phyloP scores from a whole-genome alignment of 2,797 vertebrate species.

The Sciaenops ocellatus region DNA sequence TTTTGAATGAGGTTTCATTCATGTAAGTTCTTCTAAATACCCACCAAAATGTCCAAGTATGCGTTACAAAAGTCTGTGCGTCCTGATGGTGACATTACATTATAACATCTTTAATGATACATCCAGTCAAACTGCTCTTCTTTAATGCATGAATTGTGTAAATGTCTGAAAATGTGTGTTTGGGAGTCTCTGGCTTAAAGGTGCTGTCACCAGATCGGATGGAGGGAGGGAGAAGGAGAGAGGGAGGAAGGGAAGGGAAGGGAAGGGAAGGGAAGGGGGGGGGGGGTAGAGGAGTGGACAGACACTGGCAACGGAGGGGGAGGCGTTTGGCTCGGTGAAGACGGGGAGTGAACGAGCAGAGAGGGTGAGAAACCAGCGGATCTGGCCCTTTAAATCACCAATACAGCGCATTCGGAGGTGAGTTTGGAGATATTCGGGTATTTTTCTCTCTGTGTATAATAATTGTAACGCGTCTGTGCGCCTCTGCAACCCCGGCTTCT shows the following conservation, averaged over 20 bases:
- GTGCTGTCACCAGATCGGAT: slow-evolving; percentile 54
- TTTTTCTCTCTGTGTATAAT: slow-evolving; percentile 61
- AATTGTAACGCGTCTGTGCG: slow-evolving; percentile 60
- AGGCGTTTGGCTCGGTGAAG: slow-evolving; percentile 83
- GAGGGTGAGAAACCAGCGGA: slow-evolving; percentile 77
- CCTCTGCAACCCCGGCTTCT: slow-evolving; percentile 55
- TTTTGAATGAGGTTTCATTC: slow-evolving; percentile 24
- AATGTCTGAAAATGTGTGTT: slow-evolving; percentile 24
- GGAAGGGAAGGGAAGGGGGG: slow-evolving; percentile 9
- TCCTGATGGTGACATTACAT: background rate
- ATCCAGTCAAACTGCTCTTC: background rate
- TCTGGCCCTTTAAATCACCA: slow-evolving; percentile 87
- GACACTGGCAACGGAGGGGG: slow-evolving; percentile 80
- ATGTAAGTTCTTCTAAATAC: background rate
- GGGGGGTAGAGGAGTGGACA: slow-evolving; percentile 77
- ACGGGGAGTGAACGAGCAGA: slow-evolving; percentile 77
- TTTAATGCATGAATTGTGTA: background rate
- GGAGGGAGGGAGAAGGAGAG: slow-evolving; percentile 49
- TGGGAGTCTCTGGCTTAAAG: slow-evolving; percentile 55
- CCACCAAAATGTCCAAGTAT: too few species aligned
- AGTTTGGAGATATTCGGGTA: slow-evolving; percentile 77
- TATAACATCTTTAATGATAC: background rate
- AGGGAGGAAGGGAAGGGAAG: slow-evolving; percentile 15
- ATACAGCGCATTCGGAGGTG: slow-evolving; percentile 83
- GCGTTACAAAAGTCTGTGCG: background rate